These are phyloP conservation scores for Pseudonaja textilis DNA, from an alignment of 2,113 vertebrate species.

Conservation along the genomic window DNA sequence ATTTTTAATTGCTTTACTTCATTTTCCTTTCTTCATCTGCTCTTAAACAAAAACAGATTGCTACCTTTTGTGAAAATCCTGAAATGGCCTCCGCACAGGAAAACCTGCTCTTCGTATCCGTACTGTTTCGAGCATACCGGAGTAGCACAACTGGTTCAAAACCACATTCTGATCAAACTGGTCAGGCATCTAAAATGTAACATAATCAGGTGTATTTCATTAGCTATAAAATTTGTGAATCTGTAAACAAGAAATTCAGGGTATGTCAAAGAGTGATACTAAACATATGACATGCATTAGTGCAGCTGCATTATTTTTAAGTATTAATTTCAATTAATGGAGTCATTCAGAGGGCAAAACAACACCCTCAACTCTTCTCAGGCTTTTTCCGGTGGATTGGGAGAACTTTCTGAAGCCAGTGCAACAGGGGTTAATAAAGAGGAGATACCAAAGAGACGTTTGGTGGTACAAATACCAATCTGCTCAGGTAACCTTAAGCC, in stretches of 20 bases:
- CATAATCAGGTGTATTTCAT: neutral
- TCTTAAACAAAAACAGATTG: neutral
- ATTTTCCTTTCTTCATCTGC: neutral
- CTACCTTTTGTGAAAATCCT: constrained; percentile 91
- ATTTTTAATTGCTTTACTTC: neutral
- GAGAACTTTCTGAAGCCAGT: neutral
- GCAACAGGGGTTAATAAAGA: neutral
- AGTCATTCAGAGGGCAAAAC: neutral
- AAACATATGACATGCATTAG: neutral
- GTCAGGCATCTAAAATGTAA: constrained; percentile 82
- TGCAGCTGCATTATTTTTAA: constrained; percentile 19
- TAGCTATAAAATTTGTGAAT: constrained; percentile 5
- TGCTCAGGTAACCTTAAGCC: neutral
- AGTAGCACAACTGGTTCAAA: constrained; percentile 95
- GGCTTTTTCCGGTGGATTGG: neutral
- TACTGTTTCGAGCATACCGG: constrained; percentile 96
- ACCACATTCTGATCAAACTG: constrained; percentile 94
- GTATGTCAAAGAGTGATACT: neutral
- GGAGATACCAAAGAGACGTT: neutral
- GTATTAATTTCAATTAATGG: neutral
- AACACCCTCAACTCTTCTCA: neutral
- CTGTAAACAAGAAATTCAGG: neutral
- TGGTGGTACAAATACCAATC: neutral
- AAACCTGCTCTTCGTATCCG: constrained; percentile 91
- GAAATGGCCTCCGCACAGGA: constrained; percentile 85